These are phyloP conservation scores for Cartodere bifasciata DNA, from an alignment of 2,888 invertebrate species.

Conservation along the genomic window DNA sequence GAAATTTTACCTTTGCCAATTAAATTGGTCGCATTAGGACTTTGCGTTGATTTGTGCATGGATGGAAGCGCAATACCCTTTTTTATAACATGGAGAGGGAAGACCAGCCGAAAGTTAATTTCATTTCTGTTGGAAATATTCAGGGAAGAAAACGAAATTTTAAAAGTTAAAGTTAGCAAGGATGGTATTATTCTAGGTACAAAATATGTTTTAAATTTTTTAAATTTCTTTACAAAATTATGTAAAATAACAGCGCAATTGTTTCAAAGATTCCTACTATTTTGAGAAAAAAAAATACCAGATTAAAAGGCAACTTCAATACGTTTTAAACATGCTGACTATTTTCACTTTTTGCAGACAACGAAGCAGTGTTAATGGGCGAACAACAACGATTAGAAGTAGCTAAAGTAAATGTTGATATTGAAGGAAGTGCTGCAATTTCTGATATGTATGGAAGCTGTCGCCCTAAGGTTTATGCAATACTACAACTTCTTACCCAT, in stretches of 20 bases:
- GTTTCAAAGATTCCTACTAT: too few relatives aligned
- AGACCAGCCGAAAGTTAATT: conserved; percentile 25
- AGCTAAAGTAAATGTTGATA: too few relatives aligned
- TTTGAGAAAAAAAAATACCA: too few relatives aligned
- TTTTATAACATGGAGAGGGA: conserved; percentile 36
- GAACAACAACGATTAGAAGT: conserved; percentile 29
- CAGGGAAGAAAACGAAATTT: conserved; percentile 31
- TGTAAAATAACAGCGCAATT: too few relatives aligned
- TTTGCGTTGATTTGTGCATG: conserved; percentile 33
- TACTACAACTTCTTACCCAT: conserved; percentile 30
- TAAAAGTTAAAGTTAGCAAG: conserved; percentile 25
- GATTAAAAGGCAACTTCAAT: not conserved
- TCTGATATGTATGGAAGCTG: conserved; percentile 33
- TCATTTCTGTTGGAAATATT: conserved; percentile 33
- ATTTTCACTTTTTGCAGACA: conserved; percentile 22
- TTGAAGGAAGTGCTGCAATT: conserved; percentile 27
- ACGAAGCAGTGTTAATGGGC: conserved; percentile 33
- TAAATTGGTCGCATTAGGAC: conserved; percentile 31
- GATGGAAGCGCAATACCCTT: conserved; percentile 29
- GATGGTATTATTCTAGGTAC: conserved; percentile 31
- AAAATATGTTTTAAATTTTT: conserved; percentile 9
- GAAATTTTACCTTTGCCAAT: conserved; percentile 18
- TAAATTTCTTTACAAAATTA: too few relatives aligned
- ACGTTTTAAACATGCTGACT: conserved; percentile 3
- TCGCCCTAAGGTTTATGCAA: conserved; percentile 36